phyloP scores from a whole-genome alignment of 2,888 invertebrate genomes.

The Xanthorhoe designata region DNA sequence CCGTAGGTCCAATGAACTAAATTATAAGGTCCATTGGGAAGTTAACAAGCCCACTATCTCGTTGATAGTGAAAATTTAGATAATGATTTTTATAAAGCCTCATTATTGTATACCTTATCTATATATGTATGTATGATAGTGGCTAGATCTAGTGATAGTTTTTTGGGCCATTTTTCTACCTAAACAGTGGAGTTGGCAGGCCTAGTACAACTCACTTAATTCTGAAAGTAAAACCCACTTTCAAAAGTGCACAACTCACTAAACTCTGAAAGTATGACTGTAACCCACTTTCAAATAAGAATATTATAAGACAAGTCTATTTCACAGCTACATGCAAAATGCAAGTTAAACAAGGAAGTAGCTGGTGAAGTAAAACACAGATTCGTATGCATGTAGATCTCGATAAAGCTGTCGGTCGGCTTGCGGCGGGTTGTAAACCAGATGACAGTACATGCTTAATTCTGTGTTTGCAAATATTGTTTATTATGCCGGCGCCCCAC shows the following conservation, averaged over 20 bases:
- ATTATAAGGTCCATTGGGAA: background rate
- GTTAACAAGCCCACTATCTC: background rate
- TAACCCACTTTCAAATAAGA: background rate
- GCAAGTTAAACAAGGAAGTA: constrained; percentile 3
- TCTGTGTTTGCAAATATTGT: constrained; percentile 6
- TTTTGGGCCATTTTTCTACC: no score
- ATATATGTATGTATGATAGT: no score
- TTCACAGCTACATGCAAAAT: background rate
- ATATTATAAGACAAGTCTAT: background rate
- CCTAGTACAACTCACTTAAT: no score
- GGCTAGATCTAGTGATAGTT: no score
- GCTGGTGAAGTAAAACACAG: constrained; percentile 11
- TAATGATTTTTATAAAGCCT: no score
- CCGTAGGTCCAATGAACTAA: constrained; percentile 25
- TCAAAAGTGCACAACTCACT: no score
- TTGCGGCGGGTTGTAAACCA: background rate
- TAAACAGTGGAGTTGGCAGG: no score
- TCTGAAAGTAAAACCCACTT: no score
- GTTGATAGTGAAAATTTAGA: no score
- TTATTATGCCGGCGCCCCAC: background rate
- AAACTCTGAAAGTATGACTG: no score
- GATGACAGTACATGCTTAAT: constrained; percentile 5
- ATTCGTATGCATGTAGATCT: constrained; percentile 34
- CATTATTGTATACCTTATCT: no score
- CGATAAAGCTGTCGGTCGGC: constrained; percentile 26